Percentiles rank a stretch among this genome's conserved stretches.
These are phyloP conservation scores for Ascidia mentula DNA, from an alignment of 23 tunicate genomes.

Conservation along the genomic window DNA sequence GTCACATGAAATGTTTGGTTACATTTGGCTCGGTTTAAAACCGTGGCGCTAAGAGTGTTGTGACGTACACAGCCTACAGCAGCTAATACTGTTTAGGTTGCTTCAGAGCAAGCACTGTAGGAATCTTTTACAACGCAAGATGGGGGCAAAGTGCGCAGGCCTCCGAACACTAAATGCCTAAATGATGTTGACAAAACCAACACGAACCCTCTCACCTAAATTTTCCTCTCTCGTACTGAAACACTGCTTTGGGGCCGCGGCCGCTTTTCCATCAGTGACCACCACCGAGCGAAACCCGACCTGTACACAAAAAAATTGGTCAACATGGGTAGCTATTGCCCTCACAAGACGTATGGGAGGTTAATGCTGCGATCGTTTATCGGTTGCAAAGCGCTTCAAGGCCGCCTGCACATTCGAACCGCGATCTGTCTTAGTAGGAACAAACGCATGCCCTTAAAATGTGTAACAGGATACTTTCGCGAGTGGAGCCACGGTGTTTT, in stretches of 20 bases:
- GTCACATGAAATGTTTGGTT: too few relatives aligned
- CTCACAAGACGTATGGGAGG: not conserved
- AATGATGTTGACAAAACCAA: slow-evolving; percentile 1
- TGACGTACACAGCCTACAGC: too few relatives aligned
- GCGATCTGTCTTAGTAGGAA: not conserved
- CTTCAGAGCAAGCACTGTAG: not conserved
- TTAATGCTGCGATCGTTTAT: not conserved
- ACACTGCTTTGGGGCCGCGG: slow-evolving; percentile 65
- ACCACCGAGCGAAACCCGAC: slow-evolving; percentile 69
- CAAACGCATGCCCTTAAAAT: not conserved
- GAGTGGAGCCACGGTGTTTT: not conserved
- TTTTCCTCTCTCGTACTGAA: not conserved
- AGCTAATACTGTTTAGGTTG: not conserved
- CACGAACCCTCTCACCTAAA: slow-evolving; percentile 1
- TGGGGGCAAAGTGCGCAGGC: not conserved
- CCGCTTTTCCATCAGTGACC: slow-evolving; percentile 58
- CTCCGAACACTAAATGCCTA: not conserved
- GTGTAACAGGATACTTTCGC: not conserved
- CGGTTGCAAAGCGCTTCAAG: not conserved
- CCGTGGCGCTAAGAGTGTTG: too few relatives aligned
- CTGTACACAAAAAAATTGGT: slow-evolving; percentile 24
- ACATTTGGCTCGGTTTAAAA: too few relatives aligned
- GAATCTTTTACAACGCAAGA: not conserved
- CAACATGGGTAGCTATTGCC: not conserved
- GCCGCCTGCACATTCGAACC: not conserved